Evolutionary conservation across 2,888 invertebrate species (phyloP).

Genomic region (Hypomecis punctinalis): DNA sequence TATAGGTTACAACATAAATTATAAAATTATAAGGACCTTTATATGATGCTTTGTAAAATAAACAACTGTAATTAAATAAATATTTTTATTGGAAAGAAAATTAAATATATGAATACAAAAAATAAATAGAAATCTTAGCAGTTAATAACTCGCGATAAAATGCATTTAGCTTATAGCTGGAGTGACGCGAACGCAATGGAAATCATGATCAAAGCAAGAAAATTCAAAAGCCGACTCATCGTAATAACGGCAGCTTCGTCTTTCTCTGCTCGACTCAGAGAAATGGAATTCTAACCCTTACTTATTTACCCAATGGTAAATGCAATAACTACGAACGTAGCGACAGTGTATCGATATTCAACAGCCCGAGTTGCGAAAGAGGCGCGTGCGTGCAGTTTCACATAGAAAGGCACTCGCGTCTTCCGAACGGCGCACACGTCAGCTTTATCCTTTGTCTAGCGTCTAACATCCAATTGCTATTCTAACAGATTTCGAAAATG

Average conservation of each 20-base stretch:
- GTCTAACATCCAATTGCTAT: conserved; percentile 24
- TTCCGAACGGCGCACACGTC: conserved; percentile 45
- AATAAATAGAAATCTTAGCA: conserved; percentile 71
- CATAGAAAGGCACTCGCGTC: conserved; percentile 47
- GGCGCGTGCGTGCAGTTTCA: conserved; percentile 48
- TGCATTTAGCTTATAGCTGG: conserved; percentile 52
- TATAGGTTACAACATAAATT: no score
- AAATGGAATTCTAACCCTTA: conserved; percentile 73
- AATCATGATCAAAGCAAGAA: conserved; percentile 16
- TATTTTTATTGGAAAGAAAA: conserved; percentile 18
- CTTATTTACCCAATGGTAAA: conserved; percentile 53
- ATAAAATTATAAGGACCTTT: no score
- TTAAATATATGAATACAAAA: conserved; percentile 67
- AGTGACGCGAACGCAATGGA: conserved; percentile 39
- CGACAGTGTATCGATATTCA: conserved; percentile 30
- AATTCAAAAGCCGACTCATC: conserved; percentile 31
- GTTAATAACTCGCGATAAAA: conserved; percentile 44
- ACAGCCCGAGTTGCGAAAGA: conserved; percentile 19
- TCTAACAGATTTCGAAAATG: conserved; percentile 46
- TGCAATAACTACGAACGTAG: conserved; percentile 43
- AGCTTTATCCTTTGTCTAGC: conserved; percentile 29
- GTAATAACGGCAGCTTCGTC: conserved; percentile 68
- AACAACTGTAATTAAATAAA: no score
- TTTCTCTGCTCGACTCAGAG: conserved; percentile 81
- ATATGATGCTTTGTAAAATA: no score